Evolutionary conservation across 2,113 vertebrate genomes (phyloP), one percentile per base, ranked within the genome.

Genomic region (Pteropus alecto): DNA sequence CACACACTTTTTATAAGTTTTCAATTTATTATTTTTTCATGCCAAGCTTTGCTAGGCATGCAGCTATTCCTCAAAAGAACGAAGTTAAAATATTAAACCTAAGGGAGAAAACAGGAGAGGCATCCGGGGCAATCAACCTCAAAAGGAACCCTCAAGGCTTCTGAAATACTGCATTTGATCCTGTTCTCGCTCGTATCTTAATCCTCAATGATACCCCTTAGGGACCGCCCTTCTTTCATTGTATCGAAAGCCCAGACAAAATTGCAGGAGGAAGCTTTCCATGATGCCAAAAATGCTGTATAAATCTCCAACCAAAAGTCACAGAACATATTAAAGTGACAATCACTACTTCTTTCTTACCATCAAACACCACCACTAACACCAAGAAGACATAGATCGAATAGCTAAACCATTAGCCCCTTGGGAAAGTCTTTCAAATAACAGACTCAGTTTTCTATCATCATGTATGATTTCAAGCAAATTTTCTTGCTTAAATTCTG

Each of bases 1-100:
- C 21, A 18, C 1, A 61, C 0, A 28, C 24, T 93, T 78, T 74
- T 60, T 60, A 2, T 58, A 68, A 43, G 5, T 58, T 78, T 63
- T 56, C 38, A 58, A 14, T 35, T 85, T 58, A 82, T 63, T 94
- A 51, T 60, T 94, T 93, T 78, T 93, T 6, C 61, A 60, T 68
- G 41, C 38, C 6, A 2, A 90, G 30, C 22, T 68, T 4, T 65
- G 10, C 8, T 9, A 79, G 22, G 38, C 7, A 1, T 76, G 21
- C 15, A 91, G 41, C 18, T 87, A 28, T 81, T 43, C 12, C 90
- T 95, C 70, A 48, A 41, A 85, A 86, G 43, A 93, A 43, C 1
- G 1, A 43, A 93, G 67, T 85, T 83, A 93, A 97, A 95, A 93
- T 96, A 97, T 24, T 85, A 78, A 93, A 94, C 71, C 41, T 76